Evolutionary conservation across 1,140 invertebrate genomes (phyloP), one percentile per base, ranked within the genome.

Genomic region (Cotesia glomerata): DNA sequence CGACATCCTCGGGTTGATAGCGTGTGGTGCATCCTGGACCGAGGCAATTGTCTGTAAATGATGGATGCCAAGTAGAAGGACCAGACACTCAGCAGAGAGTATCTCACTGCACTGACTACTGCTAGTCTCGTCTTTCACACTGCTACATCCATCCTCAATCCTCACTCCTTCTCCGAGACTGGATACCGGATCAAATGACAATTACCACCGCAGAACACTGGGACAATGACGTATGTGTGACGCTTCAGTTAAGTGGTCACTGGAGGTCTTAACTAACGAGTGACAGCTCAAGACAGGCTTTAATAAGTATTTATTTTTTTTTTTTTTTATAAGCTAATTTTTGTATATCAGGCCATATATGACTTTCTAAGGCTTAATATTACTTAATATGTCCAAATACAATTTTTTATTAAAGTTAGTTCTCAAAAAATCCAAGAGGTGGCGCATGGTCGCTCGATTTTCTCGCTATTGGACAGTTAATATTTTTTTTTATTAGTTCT

Each of bases 1-100:
- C 39, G 49, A 71, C 70, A 69, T 67, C 70, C 67, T 71, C 34
- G 68, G 52, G 71, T 68, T 65, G 13, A 65, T 26, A 16, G 34
- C 61, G 39, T 32, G 63, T 13, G 62, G 63, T 62, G 56, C 65
- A 74, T 75, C 76, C 74, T 61, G 76, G 74, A 73, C 79, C 77
- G 73, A 79, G 77, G 79, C 78, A 83, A 81, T 83, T 83, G 81
- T 83, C 81, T 83, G 81, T 83, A 81, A 83, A 83, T 83, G 81
- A 83, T 83, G 79, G 79, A 82, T 83, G 80, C 79, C 75, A 76
- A 68, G 74, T 71, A 75, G 74, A 71, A 72, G 74, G 75, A 73
- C 74, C 74, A 72, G 74, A 79, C 69, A 66, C 51, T 68, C 73
- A 13, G 14, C 52, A 14, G 52, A 7, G 11, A 18, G n/a, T 54